Conservation (phyloP, 2,113 vertebrate genomes). For the Labeo rohita region DNA sequence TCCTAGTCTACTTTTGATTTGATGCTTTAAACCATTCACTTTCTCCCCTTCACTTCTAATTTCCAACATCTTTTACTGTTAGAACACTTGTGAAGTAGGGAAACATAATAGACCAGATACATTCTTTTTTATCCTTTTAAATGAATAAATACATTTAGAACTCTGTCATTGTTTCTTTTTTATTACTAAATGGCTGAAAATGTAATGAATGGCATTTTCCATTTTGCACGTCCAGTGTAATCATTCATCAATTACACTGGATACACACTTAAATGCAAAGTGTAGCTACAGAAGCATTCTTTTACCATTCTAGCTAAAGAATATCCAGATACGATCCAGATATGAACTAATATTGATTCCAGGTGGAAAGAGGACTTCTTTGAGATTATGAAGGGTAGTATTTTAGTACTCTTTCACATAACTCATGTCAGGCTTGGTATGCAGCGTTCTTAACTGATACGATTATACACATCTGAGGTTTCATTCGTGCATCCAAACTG, state of each 20-base stretch:
- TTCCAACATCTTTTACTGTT: neutral
- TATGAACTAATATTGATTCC: neutral
- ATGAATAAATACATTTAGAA: neutral
- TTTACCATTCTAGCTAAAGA: neutral
- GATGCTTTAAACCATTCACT: neutral
- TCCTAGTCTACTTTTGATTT: neutral
- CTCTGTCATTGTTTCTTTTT: neutral
- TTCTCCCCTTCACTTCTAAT: neutral
- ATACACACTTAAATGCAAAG: neutral
- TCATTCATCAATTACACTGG: neutral
- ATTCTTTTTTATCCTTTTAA: neutral
- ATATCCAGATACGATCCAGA: neutral
- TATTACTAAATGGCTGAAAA: neutral
- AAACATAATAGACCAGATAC: neutral
- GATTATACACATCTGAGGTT: neutral
- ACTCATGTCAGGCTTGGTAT: neutral
- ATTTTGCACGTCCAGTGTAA: neutral
- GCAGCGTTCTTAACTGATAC: neutral
- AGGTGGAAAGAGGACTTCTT: neutral
- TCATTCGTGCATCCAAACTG: neutral
- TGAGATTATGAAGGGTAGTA: neutral
- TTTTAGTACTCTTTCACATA: neutral
- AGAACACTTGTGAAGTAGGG: neutral
- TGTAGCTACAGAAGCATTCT: neutral
- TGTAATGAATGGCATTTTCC: neutral